Evolutionary conservation across 2,113 vertebrate genomes (phyloP).

Genomic region (Aptenodytes forsteri): DNA sequence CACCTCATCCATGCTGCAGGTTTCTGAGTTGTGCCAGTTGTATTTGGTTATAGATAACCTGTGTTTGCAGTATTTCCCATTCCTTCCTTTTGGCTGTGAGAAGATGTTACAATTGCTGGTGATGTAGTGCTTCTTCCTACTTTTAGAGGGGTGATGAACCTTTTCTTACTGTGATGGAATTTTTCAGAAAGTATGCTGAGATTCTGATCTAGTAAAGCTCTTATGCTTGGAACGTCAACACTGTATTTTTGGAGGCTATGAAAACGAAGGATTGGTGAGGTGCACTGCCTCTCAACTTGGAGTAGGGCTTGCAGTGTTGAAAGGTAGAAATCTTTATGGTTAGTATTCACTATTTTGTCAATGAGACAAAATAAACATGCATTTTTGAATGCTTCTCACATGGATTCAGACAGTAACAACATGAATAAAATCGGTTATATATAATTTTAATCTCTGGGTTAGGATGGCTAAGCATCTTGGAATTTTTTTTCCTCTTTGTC

Average conservation of each 20-base stretch:
- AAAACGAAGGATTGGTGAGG: not conserved
- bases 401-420: not conserved
- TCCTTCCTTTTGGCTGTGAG: not conserved
- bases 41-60: not conserved
- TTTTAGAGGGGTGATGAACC: not conserved
- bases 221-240: not conserved
- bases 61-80: not conserved
- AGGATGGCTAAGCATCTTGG: not conserved
- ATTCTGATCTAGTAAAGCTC: not conserved
- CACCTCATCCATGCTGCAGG: fast-evolving
- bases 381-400: not conserved
- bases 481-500: not conserved
- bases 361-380: not conserved
- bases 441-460: not conserved
- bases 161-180: not conserved
- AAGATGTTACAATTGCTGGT: not conserved
- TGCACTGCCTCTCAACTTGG: not conserved
- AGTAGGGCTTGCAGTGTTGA: not conserved
- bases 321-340: not conserved
- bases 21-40: not conserved
- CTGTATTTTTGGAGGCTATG: not conserved
- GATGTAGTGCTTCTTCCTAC: not conserved
- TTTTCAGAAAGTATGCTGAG: not conserved
- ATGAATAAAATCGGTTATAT: not conserved
- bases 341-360: slow-evolving; percentile 13